Evolutionary conservation across 1,140 invertebrate species (phyloP), one percentile per base, ranked within the genome.

Genomic region (Heterodera carotae): DNA sequence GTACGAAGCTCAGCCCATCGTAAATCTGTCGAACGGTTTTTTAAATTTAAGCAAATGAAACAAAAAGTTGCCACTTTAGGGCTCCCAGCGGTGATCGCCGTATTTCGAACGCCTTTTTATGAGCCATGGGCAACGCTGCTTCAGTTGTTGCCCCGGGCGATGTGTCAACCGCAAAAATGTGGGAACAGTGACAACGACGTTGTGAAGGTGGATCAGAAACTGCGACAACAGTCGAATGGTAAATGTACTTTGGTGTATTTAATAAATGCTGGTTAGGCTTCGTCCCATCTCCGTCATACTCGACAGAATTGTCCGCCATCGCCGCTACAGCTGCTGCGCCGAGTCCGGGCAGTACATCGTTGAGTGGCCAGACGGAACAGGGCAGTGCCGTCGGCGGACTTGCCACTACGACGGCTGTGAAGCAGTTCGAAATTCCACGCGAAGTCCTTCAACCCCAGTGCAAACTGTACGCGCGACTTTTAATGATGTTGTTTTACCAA

Each of bases 401-500:
- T 34, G 56, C 29, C 69, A 56, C 29, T 7, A 15, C 12, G 59
- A 29, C 25, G 56, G 34, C n/a, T 25, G 72, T 82, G 7, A 82
- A 83, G 66, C 82, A 87, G 39, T 86, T 87, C 66, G 81, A 78
- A 53, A 78, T 87, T 53, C 86, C 85, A 10, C 36, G 80, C 0
- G 86, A 80, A 39, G 80, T 85, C 53, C 39, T 80, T 53, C 78
- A 81, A 60, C 75, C 80, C 39, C 90, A 91, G 18, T 94, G 93
- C 82, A 92, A 92, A 90, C 91, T 92, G 93, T 94, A 90, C 90
- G 91, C 90, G 22, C 5, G 5, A 36, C n/a, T 15, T 31, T 34
- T 72, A 59, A 69, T 33, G 10, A 43, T 39, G 27, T 25, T 15
- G 29, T 69, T 75, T 80, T 34, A 39, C 43, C 15, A 77, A 78